Evolutionary conservation across 2,888 invertebrate genomes (phyloP), one percentile per base, ranked within the genome.

Genomic region (Torymus tubicola): DNA sequence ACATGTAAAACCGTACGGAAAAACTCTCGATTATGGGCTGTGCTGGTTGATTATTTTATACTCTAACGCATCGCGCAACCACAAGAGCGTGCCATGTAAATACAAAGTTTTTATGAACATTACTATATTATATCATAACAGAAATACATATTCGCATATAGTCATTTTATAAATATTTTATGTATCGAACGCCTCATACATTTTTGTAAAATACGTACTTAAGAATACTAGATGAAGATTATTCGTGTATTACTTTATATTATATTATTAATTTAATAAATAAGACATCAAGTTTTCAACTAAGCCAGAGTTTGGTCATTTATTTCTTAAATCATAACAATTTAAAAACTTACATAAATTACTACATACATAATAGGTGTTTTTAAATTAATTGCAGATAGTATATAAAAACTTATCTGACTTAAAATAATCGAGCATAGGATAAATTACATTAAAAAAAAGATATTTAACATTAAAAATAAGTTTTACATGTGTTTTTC

Each of bases 301-400:
- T 21, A 71, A 75, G 42, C 60, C 52, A 57, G n/a, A 42, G 2
- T 58, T 64, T 13, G 55, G 16, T 69, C 12, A 75, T 75, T 75
- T 80, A 75, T 80, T 80, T 60, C 5, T 68, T n/a, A 53, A 31
- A 78, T 68, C 24, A 31, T 61, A 68, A 55, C 13, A 73, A 60
- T 65, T 65, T 0, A 50, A 72, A 71, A 18, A 21, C 18, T 61
- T 64, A 65, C 31, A 65, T 18, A 52, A 78, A 52, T 58, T 24
- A 58, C 11, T 16, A 65, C 24, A 67, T n/a, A 63, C 63, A 76
- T 31, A 31, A 2, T 31, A 31, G 8, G 3, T 31, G 8, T 31
- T 31, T 31, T 31, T 5, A 31, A 31, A 31, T 31, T 8, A 31
- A 2, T 31, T 31, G 4, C 31, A 31, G 8, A 2, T 31, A 31